These are phyloP conservation scores for Sesamia nonagrioides DNA, from an alignment of 1,140 invertebrate genomes.

Conservation along the genomic window DNA sequence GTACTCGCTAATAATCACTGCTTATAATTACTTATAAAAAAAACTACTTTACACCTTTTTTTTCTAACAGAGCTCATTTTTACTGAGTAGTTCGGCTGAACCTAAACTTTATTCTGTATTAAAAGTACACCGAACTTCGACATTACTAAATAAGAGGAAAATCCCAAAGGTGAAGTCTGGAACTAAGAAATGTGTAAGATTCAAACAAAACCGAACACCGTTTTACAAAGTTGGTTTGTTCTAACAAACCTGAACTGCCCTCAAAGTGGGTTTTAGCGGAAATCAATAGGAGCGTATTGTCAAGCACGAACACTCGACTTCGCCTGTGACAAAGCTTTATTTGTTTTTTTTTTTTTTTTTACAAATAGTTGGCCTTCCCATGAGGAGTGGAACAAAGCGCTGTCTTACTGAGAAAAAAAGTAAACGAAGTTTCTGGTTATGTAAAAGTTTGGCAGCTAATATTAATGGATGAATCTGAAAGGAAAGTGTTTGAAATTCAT, in stretches of 20 bases:
- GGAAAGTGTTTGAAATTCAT: background rate
- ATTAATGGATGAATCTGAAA: constrained; percentile 28
- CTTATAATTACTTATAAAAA: no score
- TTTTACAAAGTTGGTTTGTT: constrained; percentile 54
- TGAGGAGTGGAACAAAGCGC: constrained; percentile 52
- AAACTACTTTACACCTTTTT: no score
- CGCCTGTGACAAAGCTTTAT: constrained; percentile 77
- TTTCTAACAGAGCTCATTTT: no score
- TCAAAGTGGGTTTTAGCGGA: constrained; percentile 72
- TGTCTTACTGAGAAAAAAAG: constrained; percentile 17
- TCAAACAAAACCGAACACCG: constrained; percentile 44
- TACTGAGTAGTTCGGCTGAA: no score
- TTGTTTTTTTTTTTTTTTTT: constrained; percentile 81
- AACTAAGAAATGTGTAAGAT: constrained; percentile 44
- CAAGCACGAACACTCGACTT: constrained; percentile 63
- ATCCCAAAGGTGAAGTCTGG: constrained; percentile 5
- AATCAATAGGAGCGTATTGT: constrained; percentile 76
- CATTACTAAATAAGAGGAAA: constrained; percentile 28
- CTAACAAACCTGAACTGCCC: constrained; percentile 59
- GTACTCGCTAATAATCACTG: no score
- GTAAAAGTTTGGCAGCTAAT: constrained; percentile 42
- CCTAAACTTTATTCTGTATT: background rate
- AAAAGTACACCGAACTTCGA: constrained; percentile 15
- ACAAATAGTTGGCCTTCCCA: constrained; percentile 67
- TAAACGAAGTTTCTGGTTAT: constrained; percentile 31